Percentiles rank a stretch among this genome's conserved stretches.
Evolutionary conservation across 1,140 invertebrate genomes (phyloP).

Genomic region (Heliconius melpomene): DNA sequence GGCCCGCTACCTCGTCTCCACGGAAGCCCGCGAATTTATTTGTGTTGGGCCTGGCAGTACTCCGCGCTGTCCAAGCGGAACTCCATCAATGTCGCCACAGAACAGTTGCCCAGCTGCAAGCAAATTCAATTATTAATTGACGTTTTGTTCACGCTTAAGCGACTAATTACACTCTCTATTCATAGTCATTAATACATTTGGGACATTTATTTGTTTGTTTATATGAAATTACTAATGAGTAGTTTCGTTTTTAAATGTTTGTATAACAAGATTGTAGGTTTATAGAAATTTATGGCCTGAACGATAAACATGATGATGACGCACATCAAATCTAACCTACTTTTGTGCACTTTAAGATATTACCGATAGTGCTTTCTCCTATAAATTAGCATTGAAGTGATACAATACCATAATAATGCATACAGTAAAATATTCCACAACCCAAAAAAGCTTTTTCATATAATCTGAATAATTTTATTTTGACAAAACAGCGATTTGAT

Average conservation of each 20-base stretch:
- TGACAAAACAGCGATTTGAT: conserved; percentile 8
- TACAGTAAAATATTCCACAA: not conserved
- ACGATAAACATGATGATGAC: conserved; percentile 23
- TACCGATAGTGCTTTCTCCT: not conserved
- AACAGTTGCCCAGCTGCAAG: conserved; percentile 79
- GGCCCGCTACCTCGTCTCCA: conserved; percentile 56
- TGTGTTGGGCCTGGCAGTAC: conserved; percentile 98
- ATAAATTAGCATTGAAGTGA: not conserved
- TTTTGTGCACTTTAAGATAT: conserved; percentile 12
- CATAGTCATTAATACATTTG: conserved; percentile 21
- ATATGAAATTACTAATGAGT: conserved; percentile 7
- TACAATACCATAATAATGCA: not conserved
- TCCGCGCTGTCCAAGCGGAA: conserved; percentile 97
- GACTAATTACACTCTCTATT: conserved; percentile 32
- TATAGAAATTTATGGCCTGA: not conserved
- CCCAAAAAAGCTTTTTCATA: not conserved
- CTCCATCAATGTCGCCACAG: conserved; percentile 95
- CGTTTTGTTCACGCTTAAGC: conserved; percentile 21
- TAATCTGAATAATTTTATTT: not conserved
- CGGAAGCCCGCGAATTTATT: conserved; percentile 85
- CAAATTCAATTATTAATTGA: conserved; percentile 30
- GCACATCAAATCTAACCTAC: conserved; percentile 15
- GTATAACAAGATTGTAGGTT: conserved; percentile 18
- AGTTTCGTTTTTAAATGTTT: conserved; percentile 29
- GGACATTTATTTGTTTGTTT: conserved; percentile 26